These are phyloP conservation scores for Lepeophtheirus salmonis DNA, from an alignment of 1,140 invertebrate species.

Conservation along the genomic window DNA sequence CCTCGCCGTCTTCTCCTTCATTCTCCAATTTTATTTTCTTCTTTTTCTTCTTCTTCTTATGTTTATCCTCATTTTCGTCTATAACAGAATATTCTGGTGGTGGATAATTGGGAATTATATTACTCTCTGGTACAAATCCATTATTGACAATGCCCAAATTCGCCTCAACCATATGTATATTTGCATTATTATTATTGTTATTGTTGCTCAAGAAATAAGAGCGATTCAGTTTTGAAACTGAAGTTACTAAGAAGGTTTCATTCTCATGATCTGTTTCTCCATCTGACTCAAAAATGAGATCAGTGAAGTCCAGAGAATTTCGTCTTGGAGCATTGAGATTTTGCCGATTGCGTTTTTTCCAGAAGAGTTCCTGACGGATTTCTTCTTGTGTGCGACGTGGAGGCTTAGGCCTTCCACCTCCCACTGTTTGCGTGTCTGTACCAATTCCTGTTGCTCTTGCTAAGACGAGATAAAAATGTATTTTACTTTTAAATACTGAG, in stretches of 20 bases:
- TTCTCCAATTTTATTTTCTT: conserved; percentile 1
- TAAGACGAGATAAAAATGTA: not conserved
- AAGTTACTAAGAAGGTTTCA: not conserved
- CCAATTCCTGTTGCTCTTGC: not conserved
- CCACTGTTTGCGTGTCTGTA: not conserved
- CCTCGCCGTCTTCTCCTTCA: not conserved
- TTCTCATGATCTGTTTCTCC: not conserved
- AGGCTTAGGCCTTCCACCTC: not conserved
- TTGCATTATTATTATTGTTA: not conserved
- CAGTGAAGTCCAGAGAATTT: conserved; percentile 3
- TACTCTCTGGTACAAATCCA: not conserved
- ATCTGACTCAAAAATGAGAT: not conserved
- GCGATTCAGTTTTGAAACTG: not conserved
- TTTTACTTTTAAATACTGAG: too few species aligned
- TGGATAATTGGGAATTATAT: not conserved
- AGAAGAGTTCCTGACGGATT: conserved; percentile 6
- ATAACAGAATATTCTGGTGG: not conserved
- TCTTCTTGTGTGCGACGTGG: not conserved
- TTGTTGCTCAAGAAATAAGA: not conserved
- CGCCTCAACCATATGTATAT: not conserved
- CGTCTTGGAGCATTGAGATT: not conserved
- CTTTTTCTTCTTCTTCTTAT: conserved; percentile 3
- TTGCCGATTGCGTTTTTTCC: not conserved
- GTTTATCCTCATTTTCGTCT: not conserved
- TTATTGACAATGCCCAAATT: not conserved